A percentile compares a stretch with the other conserved stretches of the same genome.
phyloP scores from a whole-genome alignment of 2,113 vertebrate genomes.

The Gymnobelideus leadbeateri region DNA sequence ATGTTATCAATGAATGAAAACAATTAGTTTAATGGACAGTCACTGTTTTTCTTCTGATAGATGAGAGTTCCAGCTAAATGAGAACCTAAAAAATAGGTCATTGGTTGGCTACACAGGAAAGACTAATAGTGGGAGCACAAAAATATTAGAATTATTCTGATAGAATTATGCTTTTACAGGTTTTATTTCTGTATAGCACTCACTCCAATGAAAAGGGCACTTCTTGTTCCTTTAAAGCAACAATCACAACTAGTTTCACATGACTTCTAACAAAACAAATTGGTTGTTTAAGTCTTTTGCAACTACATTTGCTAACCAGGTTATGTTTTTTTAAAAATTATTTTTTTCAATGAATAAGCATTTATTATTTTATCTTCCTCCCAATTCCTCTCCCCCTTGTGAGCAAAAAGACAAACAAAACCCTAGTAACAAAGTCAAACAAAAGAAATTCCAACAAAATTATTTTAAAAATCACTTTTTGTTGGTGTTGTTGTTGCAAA shows the following conservation, averaged over 20 bases:
- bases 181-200: conserved; percentile 29
- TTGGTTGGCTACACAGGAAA: no score
- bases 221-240: conserved; percentile 12
- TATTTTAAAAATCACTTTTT: conserved; percentile 33
- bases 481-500: conserved; percentile 52
- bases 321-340: background rate
- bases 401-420: background rate
- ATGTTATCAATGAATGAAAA: no score
- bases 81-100: no score
- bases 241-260: conserved; percentile 11
- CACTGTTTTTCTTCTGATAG: no score
- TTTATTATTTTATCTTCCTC: background rate
- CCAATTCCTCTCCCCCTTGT: background rate
- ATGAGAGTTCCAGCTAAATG: no score
- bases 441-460: background rate
- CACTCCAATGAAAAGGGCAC: background rate
- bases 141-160: conserved; percentile 33
- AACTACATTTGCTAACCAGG: conserved; percentile 27
- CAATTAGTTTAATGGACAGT: no score
- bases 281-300: conserved; percentile 21
- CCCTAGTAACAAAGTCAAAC: background rate
- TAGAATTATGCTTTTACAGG: conserved; percentile 38
- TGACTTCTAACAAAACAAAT: conserved; percentile 38
- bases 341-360: background rate
- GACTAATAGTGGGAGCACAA: background rate